A percentile compares a stretch with the other conserved stretches of the same genome.
Evolutionary conservation across 2,888 invertebrate species (phyloP).

Genomic region (Phalera bucephala): DNA sequence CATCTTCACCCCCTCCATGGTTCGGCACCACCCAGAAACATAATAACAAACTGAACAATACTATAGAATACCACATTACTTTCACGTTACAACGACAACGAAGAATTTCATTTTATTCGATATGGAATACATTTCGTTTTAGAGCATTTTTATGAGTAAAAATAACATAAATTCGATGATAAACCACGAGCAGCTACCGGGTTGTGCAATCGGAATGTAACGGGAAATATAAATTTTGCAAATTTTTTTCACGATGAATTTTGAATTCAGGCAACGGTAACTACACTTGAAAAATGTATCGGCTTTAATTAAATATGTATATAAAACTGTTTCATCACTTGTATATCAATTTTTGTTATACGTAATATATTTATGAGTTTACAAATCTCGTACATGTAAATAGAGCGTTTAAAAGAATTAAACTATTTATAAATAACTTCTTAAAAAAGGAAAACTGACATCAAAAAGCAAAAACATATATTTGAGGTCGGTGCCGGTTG

Average conservation of each 20-base stretch:
- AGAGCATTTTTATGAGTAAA: conserved; percentile 48
- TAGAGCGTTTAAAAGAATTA: no score
- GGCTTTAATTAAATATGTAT: not conserved
- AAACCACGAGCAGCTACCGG: conserved; percentile 35
- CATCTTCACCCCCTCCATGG: conserved; percentile 9
- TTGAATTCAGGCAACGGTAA: conserved; percentile 1
- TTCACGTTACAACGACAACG: conserved; percentile 25
- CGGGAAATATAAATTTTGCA: conserved; percentile 17
- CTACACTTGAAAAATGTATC: not conserved
- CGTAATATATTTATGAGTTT: no score
- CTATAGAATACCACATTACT: conserved; percentile 45
- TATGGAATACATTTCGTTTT: conserved; percentile 20
- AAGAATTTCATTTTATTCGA: conserved; percentile 18
- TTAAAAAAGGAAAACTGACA: no score
- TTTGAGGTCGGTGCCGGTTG: no score
- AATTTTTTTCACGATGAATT: conserved; percentile 13
- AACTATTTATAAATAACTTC: no score
- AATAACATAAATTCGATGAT: conserved; percentile 60
- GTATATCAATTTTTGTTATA: no score
- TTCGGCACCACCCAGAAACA: conserved; percentile 21
- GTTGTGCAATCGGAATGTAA: conserved; percentile 43
- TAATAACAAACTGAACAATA: conserved; percentile 41
- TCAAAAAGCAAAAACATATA: no score
- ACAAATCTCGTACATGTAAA: no score
- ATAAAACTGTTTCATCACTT: no score